These are phyloP conservation scores for Gonocerus acuteangulatus DNA, from an alignment of 2,888 invertebrate species.

Conservation along the genomic window DNA sequence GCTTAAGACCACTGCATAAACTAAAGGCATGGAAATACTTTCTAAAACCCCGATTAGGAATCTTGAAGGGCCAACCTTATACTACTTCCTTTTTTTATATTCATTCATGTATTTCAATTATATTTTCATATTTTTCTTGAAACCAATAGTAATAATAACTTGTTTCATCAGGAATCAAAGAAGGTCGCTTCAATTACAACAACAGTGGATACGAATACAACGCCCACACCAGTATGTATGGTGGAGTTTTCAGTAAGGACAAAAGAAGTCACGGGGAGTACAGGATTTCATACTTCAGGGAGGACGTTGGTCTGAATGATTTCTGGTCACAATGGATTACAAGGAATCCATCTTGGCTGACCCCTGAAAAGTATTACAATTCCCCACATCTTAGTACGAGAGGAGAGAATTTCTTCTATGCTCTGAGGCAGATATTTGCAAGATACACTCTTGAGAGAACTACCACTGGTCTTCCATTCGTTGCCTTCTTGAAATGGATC, in stretches of 20 bases:
- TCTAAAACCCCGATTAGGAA: no score
- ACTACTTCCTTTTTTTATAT: no score
- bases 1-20: no score
- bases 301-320: slow-evolving; percentile 57
- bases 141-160: no score
- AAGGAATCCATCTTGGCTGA: slow-evolving; percentile 48
- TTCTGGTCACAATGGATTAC: slow-evolving; percentile 56
- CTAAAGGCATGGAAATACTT: no score
- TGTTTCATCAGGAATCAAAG: slow-evolving; percentile 14
- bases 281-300: slow-evolving; percentile 59
- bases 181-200: slow-evolving; percentile 32
- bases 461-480: slow-evolving; percentile 47
- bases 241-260: slow-evolving; percentile 24
- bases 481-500: slow-evolving; percentile 47
- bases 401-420: slow-evolving; percentile 46
- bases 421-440: slow-evolving; percentile 59
- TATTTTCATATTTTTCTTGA: no score
- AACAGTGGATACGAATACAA: slow-evolving; percentile 35
- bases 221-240: slow-evolving; percentile 29
- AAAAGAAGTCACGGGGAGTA: slow-evolving; percentile 44
- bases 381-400: slow-evolving; percentile 27
- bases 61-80: no score
- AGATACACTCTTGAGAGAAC: slow-evolving; percentile 51
- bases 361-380: slow-evolving; percentile 30
- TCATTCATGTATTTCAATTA: no score